Percentiles rank a stretch among this genome's conserved stretches.
These are phyloP conservation scores for Peromyscus melanophrys DNA, from an alignment of 2,797 vertebrate genomes.

Conservation along the genomic window DNA sequence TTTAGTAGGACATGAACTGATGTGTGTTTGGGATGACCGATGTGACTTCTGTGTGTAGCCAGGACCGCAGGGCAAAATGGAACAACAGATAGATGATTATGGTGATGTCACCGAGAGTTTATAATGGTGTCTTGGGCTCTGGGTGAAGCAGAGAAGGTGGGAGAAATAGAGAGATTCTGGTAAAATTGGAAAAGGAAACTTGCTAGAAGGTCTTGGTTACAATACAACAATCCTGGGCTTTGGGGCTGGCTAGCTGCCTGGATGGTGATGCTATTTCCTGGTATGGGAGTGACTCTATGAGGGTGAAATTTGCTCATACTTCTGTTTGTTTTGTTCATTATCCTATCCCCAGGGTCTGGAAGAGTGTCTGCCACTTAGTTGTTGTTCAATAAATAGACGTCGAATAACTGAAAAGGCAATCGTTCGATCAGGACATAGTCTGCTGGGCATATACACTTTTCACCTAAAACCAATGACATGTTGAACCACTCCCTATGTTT, in stretches of 20 bases:
- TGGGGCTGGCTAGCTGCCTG: background rate
- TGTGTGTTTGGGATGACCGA: background rate
- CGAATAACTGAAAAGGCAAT: background rate
- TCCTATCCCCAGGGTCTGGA: background rate
- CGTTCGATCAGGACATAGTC: background rate
- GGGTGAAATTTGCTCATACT: background rate
- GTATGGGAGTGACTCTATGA: background rate
- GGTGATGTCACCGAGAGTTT: background rate
- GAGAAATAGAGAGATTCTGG: background rate
- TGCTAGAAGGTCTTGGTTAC: background rate
- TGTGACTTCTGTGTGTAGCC: background rate
- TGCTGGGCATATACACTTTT: background rate
- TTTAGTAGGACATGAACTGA: background rate
- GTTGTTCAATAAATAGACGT: background rate
- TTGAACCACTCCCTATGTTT: background rate
- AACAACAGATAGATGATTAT: too few species aligned
- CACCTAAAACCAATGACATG: background rate
- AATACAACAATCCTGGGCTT: background rate
- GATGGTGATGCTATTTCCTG: slow-evolving; percentile 5
- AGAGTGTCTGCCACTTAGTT: background rate
- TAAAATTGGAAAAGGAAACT: background rate
- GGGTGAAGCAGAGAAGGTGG: background rate
- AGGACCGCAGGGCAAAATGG: background rate
- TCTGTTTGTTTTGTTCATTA: slow-evolving; percentile 49
- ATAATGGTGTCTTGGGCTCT: too few species aligned